A percentile compares a stretch with the other conserved stretches of the same genome.
These are phyloP conservation scores for Schizopygopsis pylzovi DNA, from an alignment of 2,797 vertebrate genomes.

Conservation along the genomic window DNA sequence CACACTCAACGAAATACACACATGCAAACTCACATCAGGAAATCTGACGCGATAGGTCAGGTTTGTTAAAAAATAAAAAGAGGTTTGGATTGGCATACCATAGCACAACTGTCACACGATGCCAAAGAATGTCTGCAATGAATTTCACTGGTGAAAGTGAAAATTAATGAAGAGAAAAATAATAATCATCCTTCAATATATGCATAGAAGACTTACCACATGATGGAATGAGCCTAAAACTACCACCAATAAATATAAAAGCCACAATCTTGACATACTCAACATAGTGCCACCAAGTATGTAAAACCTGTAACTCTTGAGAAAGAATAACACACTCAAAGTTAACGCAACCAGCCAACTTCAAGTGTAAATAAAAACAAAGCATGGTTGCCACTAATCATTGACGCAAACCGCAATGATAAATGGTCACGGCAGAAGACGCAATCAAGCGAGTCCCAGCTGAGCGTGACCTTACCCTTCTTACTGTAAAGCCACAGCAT, in stretches of 20 bases:
- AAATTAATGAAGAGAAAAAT: neutral
- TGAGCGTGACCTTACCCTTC: conserved; percentile 92
- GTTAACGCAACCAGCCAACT: neutral
- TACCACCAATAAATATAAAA: neutral
- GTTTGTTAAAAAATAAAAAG: neutral
- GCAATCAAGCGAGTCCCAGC: conserved; percentile 28
- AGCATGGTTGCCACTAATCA: neutral
- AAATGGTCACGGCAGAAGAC: conserved; percentile 4
- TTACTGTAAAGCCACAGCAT: conserved; percentile 98
- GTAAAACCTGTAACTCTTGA: neutral
- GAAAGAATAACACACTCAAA: neutral
- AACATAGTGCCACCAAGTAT: neutral
- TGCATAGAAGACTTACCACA: neutral
- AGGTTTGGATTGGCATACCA: neutral
- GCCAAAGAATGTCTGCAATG: neutral
- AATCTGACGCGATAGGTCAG: neutral
- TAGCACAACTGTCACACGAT: neutral
- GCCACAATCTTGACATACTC: neutral
- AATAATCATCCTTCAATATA: neutral
- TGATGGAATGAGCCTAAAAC: neutral
- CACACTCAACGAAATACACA: conserved; percentile 17
- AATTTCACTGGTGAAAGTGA: neutral
- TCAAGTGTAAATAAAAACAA: conserved; percentile 18
- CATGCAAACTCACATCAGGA: conserved; percentile 61
- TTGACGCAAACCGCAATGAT: neutral